A percentile compares a stretch with the other conserved stretches of the same genome.
Conservation (phyloP, 1,140 invertebrate species). For the Sesamia nonagrioides region DNA sequence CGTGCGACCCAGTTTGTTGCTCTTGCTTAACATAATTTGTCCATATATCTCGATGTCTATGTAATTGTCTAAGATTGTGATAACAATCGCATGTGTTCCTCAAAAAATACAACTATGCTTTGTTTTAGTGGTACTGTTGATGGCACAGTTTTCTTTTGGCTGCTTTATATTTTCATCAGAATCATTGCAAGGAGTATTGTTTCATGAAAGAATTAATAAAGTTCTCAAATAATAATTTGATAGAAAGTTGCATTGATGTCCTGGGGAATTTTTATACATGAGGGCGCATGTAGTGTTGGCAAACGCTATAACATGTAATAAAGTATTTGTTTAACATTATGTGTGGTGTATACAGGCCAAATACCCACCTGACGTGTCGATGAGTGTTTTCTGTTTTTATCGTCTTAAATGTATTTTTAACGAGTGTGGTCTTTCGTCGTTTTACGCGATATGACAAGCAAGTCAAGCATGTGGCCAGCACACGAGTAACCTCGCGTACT, state of each 20-base stretch:
- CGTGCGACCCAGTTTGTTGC: constrained; percentile 57
- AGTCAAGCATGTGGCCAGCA: constrained; percentile 49
- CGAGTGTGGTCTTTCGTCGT: constrained; percentile 55
- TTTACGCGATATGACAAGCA: constrained; percentile 63
- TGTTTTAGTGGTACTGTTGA: no score
- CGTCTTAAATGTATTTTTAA: constrained; percentile 67
- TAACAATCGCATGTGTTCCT: not conserved
- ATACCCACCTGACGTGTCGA: constrained; percentile 59
- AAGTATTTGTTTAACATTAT: constrained; percentile 42
- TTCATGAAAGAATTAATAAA: not conserved
- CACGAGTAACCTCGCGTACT: constrained; percentile 63
- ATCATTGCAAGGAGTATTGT: not conserved
- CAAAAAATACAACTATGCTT: not conserved
- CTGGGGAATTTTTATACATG: not conserved
- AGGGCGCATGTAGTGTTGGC: constrained; percentile 13
- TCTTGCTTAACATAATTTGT: constrained; percentile 56
- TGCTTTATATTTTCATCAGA: not conserved
- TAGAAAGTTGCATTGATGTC: not conserved
- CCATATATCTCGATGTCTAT: not conserved
- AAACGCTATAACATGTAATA: constrained; percentile 32
- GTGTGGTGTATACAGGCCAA: constrained; percentile 55
- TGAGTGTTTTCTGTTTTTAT: constrained; percentile 64
- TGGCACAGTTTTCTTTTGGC: no score
- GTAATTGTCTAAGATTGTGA: not conserved
- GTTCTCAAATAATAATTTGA: constrained; percentile 1